A percentile compares a stretch with the other conserved stretches of the same genome.
Conservation (phyloP, 2,888 invertebrate species). For the Drosophila mimetica region DNA sequence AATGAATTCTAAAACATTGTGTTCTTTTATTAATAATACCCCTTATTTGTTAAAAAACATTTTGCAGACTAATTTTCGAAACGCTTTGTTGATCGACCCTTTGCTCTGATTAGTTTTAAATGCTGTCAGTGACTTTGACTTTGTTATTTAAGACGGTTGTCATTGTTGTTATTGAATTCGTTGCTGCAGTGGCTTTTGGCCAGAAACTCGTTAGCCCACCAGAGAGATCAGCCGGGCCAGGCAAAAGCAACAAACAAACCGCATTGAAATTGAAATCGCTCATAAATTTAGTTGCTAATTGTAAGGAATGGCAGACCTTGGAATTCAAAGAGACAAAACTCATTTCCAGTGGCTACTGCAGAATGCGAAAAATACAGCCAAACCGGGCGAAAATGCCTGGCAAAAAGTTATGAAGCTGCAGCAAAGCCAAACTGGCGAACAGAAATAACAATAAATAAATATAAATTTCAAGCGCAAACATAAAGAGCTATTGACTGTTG, state of each 20-base stretch:
- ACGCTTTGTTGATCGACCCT: no score
- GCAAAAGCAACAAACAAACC: slow-evolving; percentile 34
- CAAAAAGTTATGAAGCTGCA: slow-evolving; percentile 74
- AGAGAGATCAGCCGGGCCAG: slow-evolving; percentile 24
- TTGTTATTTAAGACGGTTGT: slow-evolving; percentile 26
- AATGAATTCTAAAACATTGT: no score
- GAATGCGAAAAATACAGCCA: slow-evolving; percentile 21
- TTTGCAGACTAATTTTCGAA: no score
- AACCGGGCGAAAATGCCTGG: slow-evolving; percentile 56
- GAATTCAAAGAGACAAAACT: slow-evolving; percentile 52
- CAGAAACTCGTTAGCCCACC: slow-evolving; percentile 62
- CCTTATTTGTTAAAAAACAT: no score
- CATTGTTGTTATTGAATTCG: slow-evolving; percentile 31
- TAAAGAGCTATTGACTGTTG: slow-evolving; percentile 79
- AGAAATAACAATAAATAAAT: slow-evolving; percentile 68
- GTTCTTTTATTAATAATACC: no score
- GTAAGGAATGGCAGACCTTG: slow-evolving; percentile 77
- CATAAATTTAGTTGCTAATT: slow-evolving; percentile 76
- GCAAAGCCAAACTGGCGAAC: slow-evolving; percentile 38
- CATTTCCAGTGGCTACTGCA: slow-evolving; percentile 33
- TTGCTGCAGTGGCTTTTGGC: slow-evolving; percentile 19
- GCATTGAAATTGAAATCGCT: slow-evolving; percentile 74
- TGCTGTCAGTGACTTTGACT: slow-evolving; percentile 37
- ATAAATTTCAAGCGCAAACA: slow-evolving; percentile 78
- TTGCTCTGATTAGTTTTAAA: slow-evolving; percentile 29